These are phyloP conservation scores for Porites rus DNA, from an alignment of 92 coral and sea anemone species.

Conservation along the genomic window DNA sequence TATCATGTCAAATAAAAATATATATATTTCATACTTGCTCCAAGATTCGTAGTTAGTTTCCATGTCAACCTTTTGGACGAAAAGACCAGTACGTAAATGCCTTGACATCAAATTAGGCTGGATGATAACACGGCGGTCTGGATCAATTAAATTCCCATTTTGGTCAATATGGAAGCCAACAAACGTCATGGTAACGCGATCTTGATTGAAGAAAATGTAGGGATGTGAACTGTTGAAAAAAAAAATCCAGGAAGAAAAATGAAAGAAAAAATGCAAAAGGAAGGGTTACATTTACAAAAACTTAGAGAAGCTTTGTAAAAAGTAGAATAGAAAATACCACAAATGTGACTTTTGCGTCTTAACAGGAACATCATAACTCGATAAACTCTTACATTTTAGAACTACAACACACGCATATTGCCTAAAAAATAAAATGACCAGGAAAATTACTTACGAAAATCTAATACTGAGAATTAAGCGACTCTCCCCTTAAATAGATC, in stretches of 20 bases:
- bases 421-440: too few species aligned
- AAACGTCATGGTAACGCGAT: conserved; percentile 86
- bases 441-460: too few species aligned
- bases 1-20: neutral
- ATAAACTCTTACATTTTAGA: too few species aligned
- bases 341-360: too few species aligned
- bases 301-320: too few species aligned
- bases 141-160: conserved; percentile 82
- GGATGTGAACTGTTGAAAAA: conserved; percentile 79
- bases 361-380: too few species aligned
- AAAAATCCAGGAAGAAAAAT: neutral
- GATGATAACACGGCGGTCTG: conserved; percentile 62
- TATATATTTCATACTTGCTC: conserved; percentile 21
- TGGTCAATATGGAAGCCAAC: conserved; percentile 85
- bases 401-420: too few species aligned
- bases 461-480: too few species aligned
- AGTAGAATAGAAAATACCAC: too few species aligned
- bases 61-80: conserved; percentile 75
- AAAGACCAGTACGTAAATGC: conserved; percentile 77
- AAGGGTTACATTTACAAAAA: too few species aligned
- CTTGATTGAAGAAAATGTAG: conserved; percentile 90
- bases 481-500: too few species aligned
- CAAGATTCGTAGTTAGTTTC: conserved; percentile 77
- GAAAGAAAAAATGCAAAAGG: neutral
- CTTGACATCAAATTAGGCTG: conserved; percentile 71